Conservation (phyloP, 2,113 vertebrate species). For the Limnothrissa miodon region DNA sequence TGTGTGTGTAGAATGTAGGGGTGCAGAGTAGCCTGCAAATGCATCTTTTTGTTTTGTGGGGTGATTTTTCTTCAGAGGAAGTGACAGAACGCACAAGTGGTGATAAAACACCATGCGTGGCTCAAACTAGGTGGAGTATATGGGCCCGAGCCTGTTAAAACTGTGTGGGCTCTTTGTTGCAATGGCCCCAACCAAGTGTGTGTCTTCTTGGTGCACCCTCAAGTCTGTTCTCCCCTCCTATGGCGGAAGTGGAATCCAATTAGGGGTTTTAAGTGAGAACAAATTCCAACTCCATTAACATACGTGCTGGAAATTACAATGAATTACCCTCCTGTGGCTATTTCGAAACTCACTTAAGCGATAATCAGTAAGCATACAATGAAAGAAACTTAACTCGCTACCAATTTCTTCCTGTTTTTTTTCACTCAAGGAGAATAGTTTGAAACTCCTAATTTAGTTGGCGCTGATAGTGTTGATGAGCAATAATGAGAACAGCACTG, state of each 20-base stretch:
- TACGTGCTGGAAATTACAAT: neutral
- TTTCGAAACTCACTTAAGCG: too few relatives aligned
- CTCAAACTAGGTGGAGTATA: neutral
- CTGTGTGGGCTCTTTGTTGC: neutral
- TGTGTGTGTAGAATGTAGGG: slow-evolving; percentile 4
- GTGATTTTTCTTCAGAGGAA: neutral
- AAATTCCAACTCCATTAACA: neutral
- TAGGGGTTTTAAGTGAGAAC: neutral
- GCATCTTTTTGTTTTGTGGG: neutral
- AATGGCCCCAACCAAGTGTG: neutral
- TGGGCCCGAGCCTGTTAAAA: neutral
- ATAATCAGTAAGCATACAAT: too few relatives aligned
- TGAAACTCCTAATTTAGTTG: neutral
- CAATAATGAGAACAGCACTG: neutral
- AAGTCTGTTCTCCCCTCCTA: neutral
- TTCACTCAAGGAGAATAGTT: neutral
- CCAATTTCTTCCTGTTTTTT: neutral
- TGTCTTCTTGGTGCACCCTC: neutral
- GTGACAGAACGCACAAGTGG: neutral
- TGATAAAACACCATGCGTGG: neutral
- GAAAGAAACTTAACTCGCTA: neutral
- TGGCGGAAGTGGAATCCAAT: neutral
- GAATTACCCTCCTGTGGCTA: neutral
- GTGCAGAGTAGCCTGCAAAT: neutral
- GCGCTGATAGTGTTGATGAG: neutral